Percentiles rank a stretch among this genome's conserved stretches.
Evolutionary conservation across 2,888 invertebrate species (phyloP).

Genomic region (Lamellibrachia columna): DNA sequence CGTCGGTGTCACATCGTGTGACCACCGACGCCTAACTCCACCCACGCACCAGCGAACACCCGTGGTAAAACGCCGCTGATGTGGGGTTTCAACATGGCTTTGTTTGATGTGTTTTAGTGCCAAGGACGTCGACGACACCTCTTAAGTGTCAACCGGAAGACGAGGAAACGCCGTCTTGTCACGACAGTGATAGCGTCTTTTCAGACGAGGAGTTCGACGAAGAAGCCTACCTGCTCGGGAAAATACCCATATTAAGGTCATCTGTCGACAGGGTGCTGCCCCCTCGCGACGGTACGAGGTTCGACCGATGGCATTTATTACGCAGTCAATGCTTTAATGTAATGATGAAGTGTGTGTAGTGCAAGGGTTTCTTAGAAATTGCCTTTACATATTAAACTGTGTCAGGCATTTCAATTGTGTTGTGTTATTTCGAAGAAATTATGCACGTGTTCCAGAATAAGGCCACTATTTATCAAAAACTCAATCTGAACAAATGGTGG

Average conservation of each 20-base stretch:
- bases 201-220: conserved; percentile 35
- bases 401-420: background rate
- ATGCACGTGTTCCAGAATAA: background rate
- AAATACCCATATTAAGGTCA: conserved; percentile 30
- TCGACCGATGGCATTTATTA: background rate
- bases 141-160: background rate
- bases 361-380: background rate
- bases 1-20: background rate
- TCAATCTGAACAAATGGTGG: background rate
- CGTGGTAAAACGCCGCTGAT: background rate
- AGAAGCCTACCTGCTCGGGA: conserved; percentile 32
- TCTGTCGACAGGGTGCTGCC: conserved; percentile 33
- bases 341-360: background rate
- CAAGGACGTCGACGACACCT: background rate
- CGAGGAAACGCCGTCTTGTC: background rate
- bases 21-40: background rate
- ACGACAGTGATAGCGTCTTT: background rate
- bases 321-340: background rate
- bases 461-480: background rate
- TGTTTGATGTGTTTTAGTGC: background rate
- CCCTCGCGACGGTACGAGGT: background rate
- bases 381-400: background rate
- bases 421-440: background rate
- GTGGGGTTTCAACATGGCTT: background rate
- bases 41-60: background rate